A percentile compares a stretch with the other conserved stretches of the same genome.
These are phyloP conservation scores for Caenorhabditis tropicalis DNA, from an alignment of 1,140 invertebrate species.

Conservation along the genomic window DNA sequence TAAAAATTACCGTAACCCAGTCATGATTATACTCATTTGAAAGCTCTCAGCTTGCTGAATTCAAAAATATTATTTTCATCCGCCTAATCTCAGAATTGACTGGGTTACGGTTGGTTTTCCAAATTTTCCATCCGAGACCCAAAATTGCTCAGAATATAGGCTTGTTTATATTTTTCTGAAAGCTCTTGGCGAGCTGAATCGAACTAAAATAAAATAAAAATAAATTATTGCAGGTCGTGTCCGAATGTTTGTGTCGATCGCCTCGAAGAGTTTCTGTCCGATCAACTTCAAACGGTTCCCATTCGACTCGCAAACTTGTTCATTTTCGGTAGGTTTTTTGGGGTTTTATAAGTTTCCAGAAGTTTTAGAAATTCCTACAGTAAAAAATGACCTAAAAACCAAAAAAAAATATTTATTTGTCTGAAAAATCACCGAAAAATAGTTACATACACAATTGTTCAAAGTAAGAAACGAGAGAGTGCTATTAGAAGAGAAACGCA, in stretches of 20 bases:
- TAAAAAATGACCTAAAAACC: neutral
- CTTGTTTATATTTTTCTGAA: too few species aligned
- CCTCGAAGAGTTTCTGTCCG: conserved; percentile 69
- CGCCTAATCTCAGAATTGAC: too few species aligned
- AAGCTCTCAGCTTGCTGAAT: too few species aligned
- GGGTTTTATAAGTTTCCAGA: neutral
- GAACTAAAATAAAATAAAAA: neutral
- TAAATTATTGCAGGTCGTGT: conserved; percentile 53
- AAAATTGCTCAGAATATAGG: too few species aligned
- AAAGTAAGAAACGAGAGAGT: neutral
- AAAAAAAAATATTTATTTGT: neutral
- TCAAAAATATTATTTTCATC: too few species aligned
- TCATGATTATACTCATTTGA: too few species aligned
- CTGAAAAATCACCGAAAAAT: neutral
- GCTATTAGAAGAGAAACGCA: neutral
- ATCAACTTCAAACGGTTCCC: conserved; percentile 72
- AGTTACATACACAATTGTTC: neutral
- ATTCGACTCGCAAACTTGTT: conserved; percentile 69
- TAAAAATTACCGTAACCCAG: too few species aligned
- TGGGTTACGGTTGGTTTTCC: too few species aligned
- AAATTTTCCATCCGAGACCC: too few species aligned
- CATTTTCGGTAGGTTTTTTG: conserved; percentile 65
- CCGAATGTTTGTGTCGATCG: conserved; percentile 70
- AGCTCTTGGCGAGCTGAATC: too few species aligned
- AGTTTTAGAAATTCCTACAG: too few species aligned